Conservation (phyloP, 1,140 invertebrate genomes). For the Eumaeus atala region DNA sequence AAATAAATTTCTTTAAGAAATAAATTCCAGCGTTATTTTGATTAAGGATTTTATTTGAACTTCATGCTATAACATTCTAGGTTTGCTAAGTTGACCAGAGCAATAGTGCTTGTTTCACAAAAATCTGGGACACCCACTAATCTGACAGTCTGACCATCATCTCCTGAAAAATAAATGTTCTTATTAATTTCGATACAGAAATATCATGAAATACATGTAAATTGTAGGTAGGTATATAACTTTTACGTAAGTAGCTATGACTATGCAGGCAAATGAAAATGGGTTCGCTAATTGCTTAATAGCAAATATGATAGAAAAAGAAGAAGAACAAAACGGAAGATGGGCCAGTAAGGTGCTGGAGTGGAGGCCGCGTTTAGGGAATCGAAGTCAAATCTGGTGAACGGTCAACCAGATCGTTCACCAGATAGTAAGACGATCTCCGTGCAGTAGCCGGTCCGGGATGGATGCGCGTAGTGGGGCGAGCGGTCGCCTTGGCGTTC, state of each 20-base stretch:
- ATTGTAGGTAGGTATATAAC: not conserved
- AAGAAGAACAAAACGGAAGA: too few relatives aligned
- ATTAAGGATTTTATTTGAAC: conserved; percentile 56
- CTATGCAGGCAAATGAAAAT: not conserved
- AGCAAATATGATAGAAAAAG: too few relatives aligned
- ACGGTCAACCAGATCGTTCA: too few relatives aligned
- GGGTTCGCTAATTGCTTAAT: too few relatives aligned
- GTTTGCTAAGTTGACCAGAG: conserved; percentile 79
- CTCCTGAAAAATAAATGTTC: conserved; percentile 66
- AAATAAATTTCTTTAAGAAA: too few relatives aligned
- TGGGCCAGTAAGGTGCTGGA: too few relatives aligned
- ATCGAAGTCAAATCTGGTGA: too few relatives aligned
- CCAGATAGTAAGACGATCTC: too few relatives aligned
- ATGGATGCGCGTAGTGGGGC: too few relatives aligned
- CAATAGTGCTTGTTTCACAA: conserved; percentile 76
- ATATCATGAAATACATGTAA: not conserved
- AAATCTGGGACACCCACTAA: conserved; percentile 82
- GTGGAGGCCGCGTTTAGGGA: too few relatives aligned
- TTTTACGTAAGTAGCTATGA: not conserved
- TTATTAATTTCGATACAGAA: not conserved
- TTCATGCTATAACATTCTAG: conserved; percentile 78
- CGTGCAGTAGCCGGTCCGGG: too few relatives aligned
- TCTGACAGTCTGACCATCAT: conserved; percentile 76
- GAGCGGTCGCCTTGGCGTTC: too few relatives aligned
- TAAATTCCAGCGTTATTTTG: not conserved